Base-by-base conservation (phyloP, 2,888 invertebrate species). In the Dorcus hopei region DNA sequence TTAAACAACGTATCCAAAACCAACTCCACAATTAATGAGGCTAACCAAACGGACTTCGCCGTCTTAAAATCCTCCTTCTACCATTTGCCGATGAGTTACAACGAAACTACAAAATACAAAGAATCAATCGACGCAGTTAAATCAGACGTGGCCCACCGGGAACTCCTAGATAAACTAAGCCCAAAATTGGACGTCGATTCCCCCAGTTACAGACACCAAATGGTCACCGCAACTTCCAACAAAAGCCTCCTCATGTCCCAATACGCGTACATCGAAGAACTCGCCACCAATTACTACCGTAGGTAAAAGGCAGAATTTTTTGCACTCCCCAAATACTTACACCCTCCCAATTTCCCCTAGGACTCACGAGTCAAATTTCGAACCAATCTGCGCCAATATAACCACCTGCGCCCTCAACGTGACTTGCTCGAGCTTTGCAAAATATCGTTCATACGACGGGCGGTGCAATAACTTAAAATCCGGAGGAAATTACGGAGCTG, bases 391-490 rank as follows among this genome's bases (percentile, higher is more conserved):
- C 14, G 61, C n/a, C 6, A 41, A 51, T n/a, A 19, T 59, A 56
- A 14, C 9, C 42, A 19, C 40, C 23, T 26, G 7, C 79, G 84
- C 0, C 91, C 90, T 0, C 88, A 90, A 0, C 82, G 56, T 63
- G 39, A 47, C 63, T 52, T 71, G 74, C 56, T 70, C 68, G 52
- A 23, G 43, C 16, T 71, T 67, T 41, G 49, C 65, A 41, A 85
- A 81, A 66, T 93, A 88, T 73, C 80, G 93, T 14, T 82, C 81
- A 0, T 80, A 84, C 40, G 87, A 91, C 66, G 94, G 93, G 0
- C 83, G 84, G 3, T 94, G 94, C 74, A 94, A 94, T 73, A 91
- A 89, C 74, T 74, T 87, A 58, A 68, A 79, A 7, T 79, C 89
- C 64, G 86, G 88, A 0, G 73, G 80, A n/a, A 77, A 78, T 2